These are phyloP conservation scores for Myoxocephalus aenaeus DNA, from an alignment of 2,797 vertebrate genomes.

Conservation along the genomic window DNA sequence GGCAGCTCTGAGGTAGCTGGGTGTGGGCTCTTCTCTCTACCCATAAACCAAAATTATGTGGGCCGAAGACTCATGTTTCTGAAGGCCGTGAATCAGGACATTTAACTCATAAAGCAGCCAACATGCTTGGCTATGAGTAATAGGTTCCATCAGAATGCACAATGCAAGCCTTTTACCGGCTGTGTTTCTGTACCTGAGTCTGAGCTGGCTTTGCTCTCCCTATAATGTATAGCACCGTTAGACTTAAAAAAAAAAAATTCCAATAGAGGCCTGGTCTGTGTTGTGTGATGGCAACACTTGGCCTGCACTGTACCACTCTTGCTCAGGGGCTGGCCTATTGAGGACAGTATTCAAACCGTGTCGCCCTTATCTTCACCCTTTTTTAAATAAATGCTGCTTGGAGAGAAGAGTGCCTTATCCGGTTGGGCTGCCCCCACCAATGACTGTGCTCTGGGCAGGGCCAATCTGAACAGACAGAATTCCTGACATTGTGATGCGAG, in stretches of 20 bases:
- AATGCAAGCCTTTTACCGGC: slow-evolving; percentile 70
- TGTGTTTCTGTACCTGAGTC: slow-evolving; percentile 66
- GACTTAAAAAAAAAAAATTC: slow-evolving; percentile 26
- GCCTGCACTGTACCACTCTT: slow-evolving; percentile 45
- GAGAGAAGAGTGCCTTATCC: slow-evolving; percentile 75
- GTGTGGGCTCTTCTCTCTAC: slow-evolving; percentile 80
- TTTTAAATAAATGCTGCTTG: slow-evolving; percentile 72
- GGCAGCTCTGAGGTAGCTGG: slow-evolving; percentile 81
- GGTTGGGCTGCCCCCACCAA: slow-evolving; percentile 50
- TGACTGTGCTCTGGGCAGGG: slow-evolving; percentile 56
- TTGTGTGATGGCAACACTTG: slow-evolving; percentile 64
- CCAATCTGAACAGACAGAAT: slow-evolving; percentile 70
- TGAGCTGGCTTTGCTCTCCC: slow-evolving; percentile 35
- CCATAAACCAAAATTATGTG: slow-evolving; percentile 85
- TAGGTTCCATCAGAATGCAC: slow-evolving; percentile 75
- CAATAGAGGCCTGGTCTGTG: slow-evolving; percentile 36
- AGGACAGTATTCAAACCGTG: slow-evolving; percentile 54
- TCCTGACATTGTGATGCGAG: slow-evolving; percentile 74
- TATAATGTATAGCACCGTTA: slow-evolving; percentile 26
- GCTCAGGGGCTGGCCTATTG: slow-evolving; percentile 42
- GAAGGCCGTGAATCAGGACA: slow-evolving; percentile 77
- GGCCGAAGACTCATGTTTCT: slow-evolving; percentile 82
- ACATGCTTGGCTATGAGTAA: slow-evolving; percentile 76
- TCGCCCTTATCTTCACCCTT: slow-evolving; percentile 74
- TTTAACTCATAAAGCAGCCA: slow-evolving; percentile 78